phyloP scores from a whole-genome alignment of 2,888 invertebrate genomes.

The Hyposoter dolosus region DNA sequence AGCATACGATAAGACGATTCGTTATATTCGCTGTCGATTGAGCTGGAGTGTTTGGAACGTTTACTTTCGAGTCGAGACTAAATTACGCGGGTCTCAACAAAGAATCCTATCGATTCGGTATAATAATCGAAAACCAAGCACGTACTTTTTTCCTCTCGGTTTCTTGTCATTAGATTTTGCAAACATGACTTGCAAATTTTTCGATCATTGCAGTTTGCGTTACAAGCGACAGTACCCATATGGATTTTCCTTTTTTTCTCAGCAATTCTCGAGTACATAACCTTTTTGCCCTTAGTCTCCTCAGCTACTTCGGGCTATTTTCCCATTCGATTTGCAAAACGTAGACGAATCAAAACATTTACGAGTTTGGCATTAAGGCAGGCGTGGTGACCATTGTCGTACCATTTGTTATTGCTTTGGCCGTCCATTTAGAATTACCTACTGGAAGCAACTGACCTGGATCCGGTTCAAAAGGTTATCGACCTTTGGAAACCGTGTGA shows the following conservation, averaged over 20 bases:
- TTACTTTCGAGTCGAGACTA: neutral
- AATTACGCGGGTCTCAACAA: neutral
- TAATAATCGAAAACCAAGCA: too few relatives aligned
- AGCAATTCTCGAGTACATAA: neutral
- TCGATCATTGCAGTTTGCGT: neutral
- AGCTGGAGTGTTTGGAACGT: too few relatives aligned
- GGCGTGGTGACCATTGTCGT: neutral
- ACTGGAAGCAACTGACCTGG: neutral
- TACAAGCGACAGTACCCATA: neutral
- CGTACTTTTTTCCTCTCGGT: too few relatives aligned
- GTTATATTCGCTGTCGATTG: too few relatives aligned
- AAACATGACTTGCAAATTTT: too few relatives aligned
- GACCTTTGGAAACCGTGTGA: constrained; percentile 1
- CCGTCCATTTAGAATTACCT: neutral
- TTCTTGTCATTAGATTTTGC: too few relatives aligned
- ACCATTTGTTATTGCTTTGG: neutral
- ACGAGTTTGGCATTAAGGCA: neutral
- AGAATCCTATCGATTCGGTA: too few relatives aligned
- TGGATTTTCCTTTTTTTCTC: neutral
- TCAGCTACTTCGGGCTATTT: neutral
- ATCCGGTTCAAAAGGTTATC: neutral
- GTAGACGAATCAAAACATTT: neutral
- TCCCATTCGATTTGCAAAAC: neutral
- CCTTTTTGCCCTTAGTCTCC: neutral
- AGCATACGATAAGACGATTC: neutral